These are phyloP conservation scores for Epinephelus moara DNA, from an alignment of 2,113 vertebrate genomes.

Conservation along the genomic window DNA sequence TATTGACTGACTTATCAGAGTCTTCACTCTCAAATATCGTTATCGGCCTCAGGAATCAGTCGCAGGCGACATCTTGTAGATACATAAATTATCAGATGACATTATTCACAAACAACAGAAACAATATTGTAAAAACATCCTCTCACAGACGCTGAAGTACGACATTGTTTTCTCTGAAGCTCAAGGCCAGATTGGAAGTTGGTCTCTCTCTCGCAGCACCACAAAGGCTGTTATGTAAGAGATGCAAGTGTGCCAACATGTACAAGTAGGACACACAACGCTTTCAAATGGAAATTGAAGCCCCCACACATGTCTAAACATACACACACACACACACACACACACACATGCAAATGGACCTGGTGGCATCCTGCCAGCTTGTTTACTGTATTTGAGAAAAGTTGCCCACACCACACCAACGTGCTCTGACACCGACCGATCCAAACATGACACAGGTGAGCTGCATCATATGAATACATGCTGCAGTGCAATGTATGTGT, in stretches of 20 bases:
- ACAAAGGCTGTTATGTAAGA: slow-evolving; percentile 38
- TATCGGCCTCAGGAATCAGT: too few relatives aligned
- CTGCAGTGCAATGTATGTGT: too few relatives aligned
- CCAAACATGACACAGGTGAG: too few relatives aligned
- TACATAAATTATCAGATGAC: too few relatives aligned
- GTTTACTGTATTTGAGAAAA: not conserved
- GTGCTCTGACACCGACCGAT: too few relatives aligned
- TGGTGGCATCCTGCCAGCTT: slow-evolving; percentile 20
- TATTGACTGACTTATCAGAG: not conserved
- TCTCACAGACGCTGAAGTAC: too few relatives aligned
- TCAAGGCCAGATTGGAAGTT: slow-evolving; percentile 19
- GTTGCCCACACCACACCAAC: not conserved
- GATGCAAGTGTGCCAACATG: slow-evolving; percentile 14
- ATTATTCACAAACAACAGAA: not conserved
- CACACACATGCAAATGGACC: slow-evolving; percentile 8
- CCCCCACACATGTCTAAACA: not conserved
- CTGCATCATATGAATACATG: not conserved
- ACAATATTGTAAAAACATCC: not conserved
- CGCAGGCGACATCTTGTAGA: too few relatives aligned
- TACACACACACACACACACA: slow-evolving; percentile 10
- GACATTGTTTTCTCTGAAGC: not conserved
- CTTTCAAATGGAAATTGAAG: slow-evolving; percentile 37
- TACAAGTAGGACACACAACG: slow-evolving; percentile 42
- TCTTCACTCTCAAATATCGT: not conserved
- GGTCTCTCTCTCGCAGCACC: not conserved